These are phyloP conservation scores for Spicauda simplicius DNA, from an alignment of 2,888 invertebrate genomes.

Conservation along the genomic window DNA sequence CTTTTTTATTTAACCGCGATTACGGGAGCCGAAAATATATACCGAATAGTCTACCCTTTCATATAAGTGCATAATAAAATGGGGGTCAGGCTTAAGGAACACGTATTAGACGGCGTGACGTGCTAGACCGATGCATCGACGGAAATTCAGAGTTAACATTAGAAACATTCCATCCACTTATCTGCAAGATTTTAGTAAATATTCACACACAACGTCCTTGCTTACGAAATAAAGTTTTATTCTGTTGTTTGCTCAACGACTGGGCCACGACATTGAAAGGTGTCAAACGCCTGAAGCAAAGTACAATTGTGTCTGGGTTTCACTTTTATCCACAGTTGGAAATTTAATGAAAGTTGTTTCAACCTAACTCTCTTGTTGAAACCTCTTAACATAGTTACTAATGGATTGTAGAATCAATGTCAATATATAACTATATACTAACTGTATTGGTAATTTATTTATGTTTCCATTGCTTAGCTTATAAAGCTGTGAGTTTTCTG, in stretches of 20 bases:
- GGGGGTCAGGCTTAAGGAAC: no score
- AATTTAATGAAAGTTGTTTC: slow-evolving; percentile 24
- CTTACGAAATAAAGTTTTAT: slow-evolving; percentile 10
- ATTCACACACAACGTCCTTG: slow-evolving; percentile 15
- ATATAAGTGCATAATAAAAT: no score
- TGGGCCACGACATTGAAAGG: slow-evolving; percentile 50
- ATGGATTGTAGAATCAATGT: no score
- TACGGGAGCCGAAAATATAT: no score
- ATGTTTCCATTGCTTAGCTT: no score
- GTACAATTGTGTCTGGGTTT: slow-evolving; percentile 49
- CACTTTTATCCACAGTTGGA: slow-evolving; percentile 47
- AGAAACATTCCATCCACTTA: not conserved
- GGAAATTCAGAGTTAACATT: not conserved
- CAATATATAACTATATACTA: no score
- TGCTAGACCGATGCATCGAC: no score
- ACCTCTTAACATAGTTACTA: not conserved
- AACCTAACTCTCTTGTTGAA: slow-evolving; percentile 9
- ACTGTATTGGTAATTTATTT: no score
- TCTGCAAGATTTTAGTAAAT: not conserved
- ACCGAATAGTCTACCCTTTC: no score
- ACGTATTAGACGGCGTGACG: no score
- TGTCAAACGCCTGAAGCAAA: slow-evolving; percentile 53
- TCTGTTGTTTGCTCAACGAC: slow-evolving; percentile 17
- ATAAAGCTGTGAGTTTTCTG: no score
- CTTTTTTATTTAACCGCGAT: no score